Conservation (phyloP, 2,113 vertebrate species). For the Acanthochromis polyacanthus region DNA sequence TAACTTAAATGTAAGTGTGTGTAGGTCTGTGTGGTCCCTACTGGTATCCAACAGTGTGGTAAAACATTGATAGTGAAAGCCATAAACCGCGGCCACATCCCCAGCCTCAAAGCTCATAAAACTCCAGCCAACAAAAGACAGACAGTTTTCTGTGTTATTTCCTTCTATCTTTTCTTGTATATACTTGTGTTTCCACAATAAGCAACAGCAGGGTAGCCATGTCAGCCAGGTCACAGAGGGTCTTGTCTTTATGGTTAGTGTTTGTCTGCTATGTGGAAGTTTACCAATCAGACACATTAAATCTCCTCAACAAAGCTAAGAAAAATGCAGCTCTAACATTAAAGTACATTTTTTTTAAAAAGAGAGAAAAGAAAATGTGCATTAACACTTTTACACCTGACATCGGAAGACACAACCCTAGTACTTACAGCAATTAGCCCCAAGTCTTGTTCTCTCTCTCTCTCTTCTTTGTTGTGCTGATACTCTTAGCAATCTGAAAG, state of each 20-base stretch:
- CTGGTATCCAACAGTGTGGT: slow-evolving; percentile 49
- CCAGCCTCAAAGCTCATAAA: slow-evolving; percentile 71
- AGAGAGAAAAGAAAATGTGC: not conserved
- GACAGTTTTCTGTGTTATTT: slow-evolving; percentile 26
- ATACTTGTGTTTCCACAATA: slow-evolving; percentile 35
- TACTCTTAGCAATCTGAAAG: slow-evolving; percentile 30
- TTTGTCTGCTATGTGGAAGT: slow-evolving; percentile 11
- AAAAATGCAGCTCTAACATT: not conserved
- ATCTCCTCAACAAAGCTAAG: not conserved
- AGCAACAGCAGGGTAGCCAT: slow-evolving; percentile 50
- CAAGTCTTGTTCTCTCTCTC: slow-evolving; percentile 25
- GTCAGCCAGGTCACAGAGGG: slow-evolving; percentile 30
- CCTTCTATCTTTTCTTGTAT: slow-evolving; percentile 16
- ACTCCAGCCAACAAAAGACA: slow-evolving; percentile 43
- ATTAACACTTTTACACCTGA: slow-evolving; percentile 48
- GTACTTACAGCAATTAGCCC: slow-evolving; percentile 60
- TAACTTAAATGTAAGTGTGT: slow-evolving; percentile 19
- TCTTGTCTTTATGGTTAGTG: slow-evolving; percentile 19
- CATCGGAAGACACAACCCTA: slow-evolving; percentile 55
- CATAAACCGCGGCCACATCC: slow-evolving; percentile 73
- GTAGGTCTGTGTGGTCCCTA: slow-evolving; percentile 29
- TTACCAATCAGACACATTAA: slow-evolving; percentile 18
- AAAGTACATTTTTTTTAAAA: slow-evolving; percentile 44
- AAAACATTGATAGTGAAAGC: slow-evolving; percentile 73
- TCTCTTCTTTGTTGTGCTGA: slow-evolving; percentile 47